These are phyloP conservation scores for Balearica regulorum DNA, from an alignment of 2,797 vertebrate genomes.

Conservation along the genomic window DNA sequence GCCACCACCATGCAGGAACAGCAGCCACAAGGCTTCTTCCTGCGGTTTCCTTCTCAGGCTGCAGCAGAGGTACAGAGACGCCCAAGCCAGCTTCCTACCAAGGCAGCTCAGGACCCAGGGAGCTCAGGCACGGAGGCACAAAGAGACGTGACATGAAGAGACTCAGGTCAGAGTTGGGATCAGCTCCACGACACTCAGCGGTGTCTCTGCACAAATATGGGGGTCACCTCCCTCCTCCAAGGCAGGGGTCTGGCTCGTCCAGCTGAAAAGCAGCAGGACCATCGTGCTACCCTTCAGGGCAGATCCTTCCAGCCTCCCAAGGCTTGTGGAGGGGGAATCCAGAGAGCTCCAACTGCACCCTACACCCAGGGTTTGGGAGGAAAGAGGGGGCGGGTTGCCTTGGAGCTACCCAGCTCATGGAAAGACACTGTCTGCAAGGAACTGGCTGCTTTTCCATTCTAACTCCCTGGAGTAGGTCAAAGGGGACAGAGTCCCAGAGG, in stretches of 20 bases:
- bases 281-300: not conserved
- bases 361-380: not conserved
- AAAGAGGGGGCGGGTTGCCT: not conserved
- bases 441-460: not conserved
- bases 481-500: not conserved
- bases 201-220: accelerated
- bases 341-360: not conserved
- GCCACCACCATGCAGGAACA: accelerated
- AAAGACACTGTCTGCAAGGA: not conserved
- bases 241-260: not conserved
- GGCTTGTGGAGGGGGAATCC: not conserved
- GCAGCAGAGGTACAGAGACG: not conserved
- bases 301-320: not conserved
- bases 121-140: not conserved
- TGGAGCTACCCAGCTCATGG: not conserved
- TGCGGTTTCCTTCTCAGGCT: not conserved
- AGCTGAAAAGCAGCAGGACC: not conserved
- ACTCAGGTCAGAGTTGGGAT: not conserved
- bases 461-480: not conserved
- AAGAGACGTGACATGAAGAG: not conserved
- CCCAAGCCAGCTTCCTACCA: accelerated
- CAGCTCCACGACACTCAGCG: not conserved
- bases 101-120: not conserved
- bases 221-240: not conserved
- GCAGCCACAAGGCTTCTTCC: not conserved